Base-by-base conservation (phyloP, 2,797 vertebrate species). In the Iguana delicatissima region DNA sequence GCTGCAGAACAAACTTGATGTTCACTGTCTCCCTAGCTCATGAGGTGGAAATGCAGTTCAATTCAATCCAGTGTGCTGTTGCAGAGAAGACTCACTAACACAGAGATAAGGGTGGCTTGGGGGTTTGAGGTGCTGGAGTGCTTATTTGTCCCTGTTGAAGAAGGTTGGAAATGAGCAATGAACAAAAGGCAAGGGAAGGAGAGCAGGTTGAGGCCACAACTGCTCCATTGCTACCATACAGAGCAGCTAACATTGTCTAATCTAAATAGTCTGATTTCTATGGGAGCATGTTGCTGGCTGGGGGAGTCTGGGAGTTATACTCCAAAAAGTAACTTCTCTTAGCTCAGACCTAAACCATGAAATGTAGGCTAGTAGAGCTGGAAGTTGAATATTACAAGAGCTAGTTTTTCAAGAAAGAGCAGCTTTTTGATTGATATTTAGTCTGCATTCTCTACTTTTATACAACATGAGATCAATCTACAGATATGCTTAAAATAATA, bases 31-130 rank as follows among this genome's bases (percentile, higher is more conserved):
- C 6, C 32, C 20, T 20, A 46, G 0, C 0, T 52, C 29, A 69
- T 6, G 29, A 83, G 2, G 69, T 22, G 14, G 6, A 9, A 46
- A 4, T 0, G 0, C 1, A 50, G 9, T 76, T 29, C 50, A 1
- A 16, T 16, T 2, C n/a, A 46, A 29, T 8, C 26, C 57, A 2
- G 0, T 69, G 55, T 42, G 62, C 81, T 77, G 42, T 1, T 0
- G 0, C 0, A 0, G 2, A 0, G 0, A n/a, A 67, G 8, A 35
- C 82, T 67, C 74, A 84, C 29, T 84, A 20, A 76, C 87, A 77
- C 73, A 35, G 64, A 14, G 38, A 38, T 29, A 22, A 69, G 9
- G 29, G 67, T 69, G 29, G 2, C 1, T 69, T 69, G 67, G 9
- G n/a, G 8, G 55, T 3, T 9, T 81, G 32, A 42, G 67, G 26